phyloP scores from a whole-genome alignment of 23 tunicate genomes.

The Ascidia mentula region DNA sequence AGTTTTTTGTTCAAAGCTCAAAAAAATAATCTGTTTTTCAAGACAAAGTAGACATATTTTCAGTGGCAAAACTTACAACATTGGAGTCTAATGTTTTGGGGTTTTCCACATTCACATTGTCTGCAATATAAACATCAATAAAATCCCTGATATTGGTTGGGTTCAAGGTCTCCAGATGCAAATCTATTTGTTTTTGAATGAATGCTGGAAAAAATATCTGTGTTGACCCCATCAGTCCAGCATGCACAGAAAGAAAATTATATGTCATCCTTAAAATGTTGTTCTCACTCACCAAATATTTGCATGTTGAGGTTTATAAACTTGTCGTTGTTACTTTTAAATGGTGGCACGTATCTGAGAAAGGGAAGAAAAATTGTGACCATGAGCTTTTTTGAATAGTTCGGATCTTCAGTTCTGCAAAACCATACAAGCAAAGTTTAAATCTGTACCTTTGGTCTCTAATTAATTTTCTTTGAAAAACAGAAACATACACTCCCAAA shows the following conservation, averaged over 20 bases:
- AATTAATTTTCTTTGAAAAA: too few relatives aligned
- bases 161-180: not conserved
- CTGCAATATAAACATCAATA: not conserved
- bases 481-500: not conserved
- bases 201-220: not conserved
- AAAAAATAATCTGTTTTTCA: too few relatives aligned
- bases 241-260: not conserved
- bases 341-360: not conserved
- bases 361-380: not conserved
- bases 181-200: not conserved
- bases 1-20: too few relatives aligned
- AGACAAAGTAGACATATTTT: not conserved
- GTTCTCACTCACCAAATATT: not conserved
- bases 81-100: not conserved
- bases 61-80: not conserved
- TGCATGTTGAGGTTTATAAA: not conserved
- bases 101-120: not conserved
- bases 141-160: not conserved
- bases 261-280: not conserved
- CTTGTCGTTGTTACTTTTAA: not conserved
- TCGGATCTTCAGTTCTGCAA: constrained; percentile 1
- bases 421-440: not conserved
- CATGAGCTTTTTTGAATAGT: not conserved
- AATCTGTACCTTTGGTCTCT: not conserved
- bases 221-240: not conserved